Percentiles rank a stretch among this genome's conserved stretches.
These are phyloP conservation scores for Drosophila yakuba DNA, from an alignment of 1,140 invertebrate species.

Conservation along the genomic window DNA sequence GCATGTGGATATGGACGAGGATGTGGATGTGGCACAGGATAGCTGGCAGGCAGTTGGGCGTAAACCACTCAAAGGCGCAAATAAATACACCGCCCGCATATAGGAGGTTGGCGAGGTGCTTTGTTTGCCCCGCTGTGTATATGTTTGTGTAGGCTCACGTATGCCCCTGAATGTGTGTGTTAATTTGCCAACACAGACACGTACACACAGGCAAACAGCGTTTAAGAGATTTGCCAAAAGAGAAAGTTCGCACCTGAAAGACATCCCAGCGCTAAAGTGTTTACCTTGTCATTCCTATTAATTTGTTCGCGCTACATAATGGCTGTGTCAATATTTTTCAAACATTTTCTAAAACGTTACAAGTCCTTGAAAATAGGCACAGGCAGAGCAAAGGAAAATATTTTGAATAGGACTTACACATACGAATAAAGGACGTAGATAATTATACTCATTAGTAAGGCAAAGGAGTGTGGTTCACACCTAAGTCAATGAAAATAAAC, in stretches of 20 bases:
- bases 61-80: conserved; percentile 75
- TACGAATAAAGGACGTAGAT: background rate
- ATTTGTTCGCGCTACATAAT: conserved; percentile 76
- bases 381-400: background rate
- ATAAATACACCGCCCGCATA: conserved; percentile 74
- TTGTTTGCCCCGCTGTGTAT: conserved; percentile 70
- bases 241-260: conserved; percentile 58
- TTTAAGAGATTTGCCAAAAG: conserved; percentile 72
- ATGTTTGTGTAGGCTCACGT: conserved; percentile 72
- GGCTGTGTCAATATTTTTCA: conserved; percentile 75
- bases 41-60: conserved; percentile 24
- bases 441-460: background rate
- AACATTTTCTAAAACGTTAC: conserved; percentile 68
- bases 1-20: conserved; percentile 2
- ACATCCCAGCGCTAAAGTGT: conserved; percentile 53
- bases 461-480: background rate
- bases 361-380: conserved; percentile 40
- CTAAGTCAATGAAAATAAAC: no score
- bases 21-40: conserved; percentile 2
- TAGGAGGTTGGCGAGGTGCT: conserved; percentile 55
- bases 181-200: conserved; percentile 81
- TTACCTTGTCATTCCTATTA: conserved; percentile 74
- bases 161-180: conserved; percentile 63
- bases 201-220: conserved; percentile 76
- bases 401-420: conserved; percentile 11